Evolutionary conservation across 2,113 vertebrate species (phyloP), one percentile per base, ranked within the genome.

Genomic region (Petromus typicus): DNA sequence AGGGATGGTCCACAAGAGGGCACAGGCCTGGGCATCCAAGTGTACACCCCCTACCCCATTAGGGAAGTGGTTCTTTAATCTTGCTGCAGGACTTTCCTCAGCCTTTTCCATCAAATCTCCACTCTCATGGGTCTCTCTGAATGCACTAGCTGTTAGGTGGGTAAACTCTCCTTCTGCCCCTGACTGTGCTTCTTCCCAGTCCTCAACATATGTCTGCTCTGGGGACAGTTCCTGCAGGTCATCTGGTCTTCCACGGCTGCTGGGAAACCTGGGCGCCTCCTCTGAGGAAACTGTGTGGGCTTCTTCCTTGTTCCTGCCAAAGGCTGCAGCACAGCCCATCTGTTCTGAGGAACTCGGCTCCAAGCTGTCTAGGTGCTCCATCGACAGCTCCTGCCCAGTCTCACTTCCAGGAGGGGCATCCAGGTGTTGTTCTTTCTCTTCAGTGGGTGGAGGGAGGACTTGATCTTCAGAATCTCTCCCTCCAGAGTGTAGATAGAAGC

Each of bases 401-500:
- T 94, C 81, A 5, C 23, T 75, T 20, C 91, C 45, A 89, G 95
- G 86, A 76, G 48, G n/a, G 27, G 71, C 73, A 56, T 57, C 78
- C 25, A 34, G 75, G 51, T 17, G 23, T 34, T 64, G 45, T 45
- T 63, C 94, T 84, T 11, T 82, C 37, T 94, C 40, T 48, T 97
- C 96, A 0, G 12, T 87, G 9, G 85, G 63, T 18, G 73, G 86
- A 17, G 76, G 69, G 2, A 48, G 75, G n/a, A 20, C 63, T 30
- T 71, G 82, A 45, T 96, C 96, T 93, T 97, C 97, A 91, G 97
- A 86, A 51, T 98, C 97, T 94, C 40, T 98, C 78, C 98, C 98
- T 93, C 80, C 85, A 18, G 97, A 97, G 95, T 97, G 98, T 78
- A 98, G 95, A 91, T 98, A 98, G 94, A 99, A 98, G 92, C 98